These are phyloP conservation scores for Dendronephthya gigantea DNA, from an alignment of 64 coral and sea anemone genomes.

Conservation along the genomic window DNA sequence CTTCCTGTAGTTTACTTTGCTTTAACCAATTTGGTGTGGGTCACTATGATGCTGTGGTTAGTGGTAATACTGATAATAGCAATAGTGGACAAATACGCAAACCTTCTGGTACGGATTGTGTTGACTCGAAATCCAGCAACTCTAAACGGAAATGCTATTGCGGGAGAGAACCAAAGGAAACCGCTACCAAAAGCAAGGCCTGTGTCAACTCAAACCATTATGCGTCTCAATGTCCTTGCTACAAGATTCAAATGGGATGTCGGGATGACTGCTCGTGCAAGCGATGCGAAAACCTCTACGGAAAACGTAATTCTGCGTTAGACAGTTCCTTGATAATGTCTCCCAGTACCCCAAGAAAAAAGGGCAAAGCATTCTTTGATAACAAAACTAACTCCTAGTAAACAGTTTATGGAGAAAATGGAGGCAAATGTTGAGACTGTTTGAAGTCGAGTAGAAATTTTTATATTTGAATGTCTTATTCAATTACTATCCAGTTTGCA, in stretches of 20 bases:
- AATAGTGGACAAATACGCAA: neutral
- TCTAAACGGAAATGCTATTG: neutral
- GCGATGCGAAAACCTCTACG: neutral
- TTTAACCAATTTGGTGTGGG: neutral
- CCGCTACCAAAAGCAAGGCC: neutral
- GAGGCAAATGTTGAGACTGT: neutral
- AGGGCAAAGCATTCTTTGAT: neutral
- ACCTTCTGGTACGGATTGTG: neutral
- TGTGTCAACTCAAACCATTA: neutral
- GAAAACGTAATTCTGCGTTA: neutral
- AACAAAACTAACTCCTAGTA: neutral
- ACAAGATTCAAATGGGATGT: neutral
- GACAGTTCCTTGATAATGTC: neutral
- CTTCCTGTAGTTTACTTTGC: neutral
- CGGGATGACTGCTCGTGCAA: neutral
- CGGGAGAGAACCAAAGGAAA: neutral
- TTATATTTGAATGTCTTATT: neutral
- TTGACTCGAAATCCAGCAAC: neutral
- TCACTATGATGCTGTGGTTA: neutral
- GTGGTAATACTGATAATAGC: neutral
- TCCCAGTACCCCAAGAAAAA: neutral
- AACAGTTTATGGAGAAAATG: slow-evolving; percentile 13
- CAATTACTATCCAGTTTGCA: neutral
- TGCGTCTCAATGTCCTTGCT: neutral
- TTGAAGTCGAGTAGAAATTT: neutral